Evolutionary conservation across 2,797 vertebrate genomes (phyloP).

Genomic region (Oreochromis mossambicus): DNA sequence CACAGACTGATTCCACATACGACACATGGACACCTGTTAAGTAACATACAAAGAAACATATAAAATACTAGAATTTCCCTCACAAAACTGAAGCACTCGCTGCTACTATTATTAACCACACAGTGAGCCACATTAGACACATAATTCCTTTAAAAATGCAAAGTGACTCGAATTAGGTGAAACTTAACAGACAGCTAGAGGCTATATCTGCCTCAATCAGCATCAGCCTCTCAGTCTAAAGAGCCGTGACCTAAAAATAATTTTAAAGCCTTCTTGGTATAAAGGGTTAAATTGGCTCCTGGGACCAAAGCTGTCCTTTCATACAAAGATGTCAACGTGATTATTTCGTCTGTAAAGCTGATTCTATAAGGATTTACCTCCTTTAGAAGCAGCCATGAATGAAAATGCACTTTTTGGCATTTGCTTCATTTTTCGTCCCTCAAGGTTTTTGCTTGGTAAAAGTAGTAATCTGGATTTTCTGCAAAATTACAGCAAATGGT

Average conservation of each 20-base stretch:
- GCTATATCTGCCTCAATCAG: neutral
- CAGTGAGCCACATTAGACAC: neutral
- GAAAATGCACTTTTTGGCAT: neutral
- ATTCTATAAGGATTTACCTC: neutral
- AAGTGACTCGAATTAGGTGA: neutral
- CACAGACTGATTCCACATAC: neutral
- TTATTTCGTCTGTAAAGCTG: accelerated
- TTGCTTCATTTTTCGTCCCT: neutral
- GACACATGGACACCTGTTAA: neutral
- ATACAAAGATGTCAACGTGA: neutral
- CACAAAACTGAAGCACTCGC: neutral
- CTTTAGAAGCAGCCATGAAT: neutral
- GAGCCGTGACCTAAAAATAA: neutral
- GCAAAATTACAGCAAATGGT: neutral
- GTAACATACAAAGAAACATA: neutral
- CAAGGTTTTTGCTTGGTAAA: neutral
- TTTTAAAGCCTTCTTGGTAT: neutral
- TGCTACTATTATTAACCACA: neutral
- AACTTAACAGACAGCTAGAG: neutral
- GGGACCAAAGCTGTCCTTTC: neutral
- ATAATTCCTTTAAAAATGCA: neutral
- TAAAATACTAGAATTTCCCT: neutral
- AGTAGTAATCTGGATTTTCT: neutral
- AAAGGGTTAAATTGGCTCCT: neutral
- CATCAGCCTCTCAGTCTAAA: neutral